These are phyloP conservation scores for Phoebastria nigripes DNA, from an alignment of 2,797 vertebrate genomes.

Conservation along the genomic window DNA sequence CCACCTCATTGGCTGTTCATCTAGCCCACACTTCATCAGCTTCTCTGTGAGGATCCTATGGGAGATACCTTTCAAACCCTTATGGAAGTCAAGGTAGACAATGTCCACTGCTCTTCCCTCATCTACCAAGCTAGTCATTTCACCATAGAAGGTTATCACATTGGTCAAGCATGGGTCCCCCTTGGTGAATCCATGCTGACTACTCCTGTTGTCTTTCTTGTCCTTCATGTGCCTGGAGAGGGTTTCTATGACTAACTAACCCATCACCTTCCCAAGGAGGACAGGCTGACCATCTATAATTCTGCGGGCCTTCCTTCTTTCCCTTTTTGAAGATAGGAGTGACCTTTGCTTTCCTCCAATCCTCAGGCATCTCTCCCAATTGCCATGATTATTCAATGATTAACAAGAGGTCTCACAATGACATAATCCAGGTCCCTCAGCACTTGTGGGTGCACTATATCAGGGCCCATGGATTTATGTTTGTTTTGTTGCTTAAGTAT, in stretches of 20 bases:
- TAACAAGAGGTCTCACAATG: background rate
- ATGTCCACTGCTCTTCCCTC: background rate
- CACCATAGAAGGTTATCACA: background rate
- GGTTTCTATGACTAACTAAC: background rate
- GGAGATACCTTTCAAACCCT: background rate
- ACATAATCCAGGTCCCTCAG: background rate
- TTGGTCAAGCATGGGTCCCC: fast-evolving
- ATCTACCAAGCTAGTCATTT: background rate
- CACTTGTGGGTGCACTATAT: background rate
- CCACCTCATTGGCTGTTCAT: background rate
- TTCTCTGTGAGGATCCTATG: background rate
- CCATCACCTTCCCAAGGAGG: background rate
- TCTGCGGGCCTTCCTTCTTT: background rate
- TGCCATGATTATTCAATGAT: background rate
- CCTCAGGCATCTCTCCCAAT: background rate
- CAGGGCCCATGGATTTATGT: background rate
- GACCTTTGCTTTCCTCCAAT: background rate
- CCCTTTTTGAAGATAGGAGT: background rate
- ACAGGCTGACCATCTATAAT: background rate
- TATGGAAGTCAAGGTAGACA: background rate
- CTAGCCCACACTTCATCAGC: background rate
- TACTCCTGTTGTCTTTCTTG: background rate
- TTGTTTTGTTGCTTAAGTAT: background rate
- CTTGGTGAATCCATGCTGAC: background rate
- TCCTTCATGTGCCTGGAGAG: background rate